Percentiles rank a stretch among this genome's conserved stretches.
These are phyloP conservation scores for Caenorhabditis japonica DNA, from an alignment of 2,888 invertebrate genomes.

Conservation along the genomic window DNA sequence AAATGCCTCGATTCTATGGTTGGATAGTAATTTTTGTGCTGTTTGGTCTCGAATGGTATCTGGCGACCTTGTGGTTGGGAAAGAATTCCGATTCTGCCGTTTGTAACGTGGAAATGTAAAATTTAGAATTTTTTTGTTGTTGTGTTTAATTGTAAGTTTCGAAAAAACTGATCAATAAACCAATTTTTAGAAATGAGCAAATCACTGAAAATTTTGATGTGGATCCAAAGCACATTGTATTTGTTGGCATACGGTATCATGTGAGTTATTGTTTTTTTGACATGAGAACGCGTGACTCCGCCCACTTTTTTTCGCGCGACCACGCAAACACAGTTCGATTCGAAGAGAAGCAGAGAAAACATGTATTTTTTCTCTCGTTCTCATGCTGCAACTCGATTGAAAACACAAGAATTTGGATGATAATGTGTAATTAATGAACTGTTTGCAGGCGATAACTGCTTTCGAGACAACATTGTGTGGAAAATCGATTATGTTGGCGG, in stretches of 20 bases:
- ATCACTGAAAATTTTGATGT: conserved; percentile 11
- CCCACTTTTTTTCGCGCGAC: too few species aligned
- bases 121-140: not conserved
- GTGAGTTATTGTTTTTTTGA: not conserved
- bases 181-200: not conserved
- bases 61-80: conserved; percentile 24
- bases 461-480: conserved; percentile 5
- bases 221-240: conserved; percentile 9
- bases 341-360: too few species aligned
- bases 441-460: not conserved
- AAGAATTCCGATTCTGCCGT: conserved; percentile 1
- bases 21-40: conserved; percentile 25
- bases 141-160: not conserved
- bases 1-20: conserved; percentile 33
- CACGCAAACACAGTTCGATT: too few species aligned
- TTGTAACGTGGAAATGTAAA: conserved; percentile 27
- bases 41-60: conserved; percentile 38
- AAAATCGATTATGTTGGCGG: conserved; percentile 20
- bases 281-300: too few species aligned
- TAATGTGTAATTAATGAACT: not conserved
- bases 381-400: too few species aligned
- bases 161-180: not conserved
- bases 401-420: too few species aligned
- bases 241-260: conserved; percentile 29
- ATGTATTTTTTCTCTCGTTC: too few species aligned